Base-by-base conservation (phyloP, 2,113 vertebrate genomes). In the Phaetusa simplex region DNA sequence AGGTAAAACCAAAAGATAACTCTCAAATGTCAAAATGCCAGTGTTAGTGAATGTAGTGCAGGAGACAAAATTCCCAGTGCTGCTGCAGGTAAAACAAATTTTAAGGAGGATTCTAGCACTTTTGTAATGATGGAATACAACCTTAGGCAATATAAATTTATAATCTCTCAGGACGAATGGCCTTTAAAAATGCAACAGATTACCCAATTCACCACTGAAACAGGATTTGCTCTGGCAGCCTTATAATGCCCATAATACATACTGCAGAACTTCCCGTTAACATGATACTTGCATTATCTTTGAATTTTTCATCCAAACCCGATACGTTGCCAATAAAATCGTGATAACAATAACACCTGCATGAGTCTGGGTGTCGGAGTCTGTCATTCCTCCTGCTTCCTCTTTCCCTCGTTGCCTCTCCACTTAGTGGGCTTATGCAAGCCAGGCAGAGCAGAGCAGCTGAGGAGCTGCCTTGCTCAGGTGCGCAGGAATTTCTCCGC, bases 121-220 rank as follows among this genome's bases (percentile, higher is more conserved):
- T 98, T 97, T 96, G 96, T 98, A 98, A 97, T 97, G 98, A 98
- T 97, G 95, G 97, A 98, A 98, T 97, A 97, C 81, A 94, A 98
- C 97, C 97, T 81, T 92, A 98, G 97, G 98, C 97, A 90, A 96
- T 96, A 97, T 97, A 97, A 98, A 97, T 97, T 98, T 96, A 96
- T 95, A 97, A 98, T 97, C 97, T 98, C 97, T 92, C 95, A 97
- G 97, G 97, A 97, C 36, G 40, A 98, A 97, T 96, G 93, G 97
- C 91, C 97, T 97, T 98, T 97, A 97, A 98, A 98, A 98, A 97
- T 97, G 95, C 96, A 98, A 88, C 82, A 74, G 94, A 80, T 96
- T 95, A 98, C 94, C 91, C 93, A 95, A 45, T 95, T 98, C 97
- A 79, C 94, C 36, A 74, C 74, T 92, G 96, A 93, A 95, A 95